Percentiles rank a stretch among this genome's conserved stretches.
Evolutionary conservation across 2,113 vertebrate genomes (phyloP).

Genomic region (Notarius lentiginosus): DNA sequence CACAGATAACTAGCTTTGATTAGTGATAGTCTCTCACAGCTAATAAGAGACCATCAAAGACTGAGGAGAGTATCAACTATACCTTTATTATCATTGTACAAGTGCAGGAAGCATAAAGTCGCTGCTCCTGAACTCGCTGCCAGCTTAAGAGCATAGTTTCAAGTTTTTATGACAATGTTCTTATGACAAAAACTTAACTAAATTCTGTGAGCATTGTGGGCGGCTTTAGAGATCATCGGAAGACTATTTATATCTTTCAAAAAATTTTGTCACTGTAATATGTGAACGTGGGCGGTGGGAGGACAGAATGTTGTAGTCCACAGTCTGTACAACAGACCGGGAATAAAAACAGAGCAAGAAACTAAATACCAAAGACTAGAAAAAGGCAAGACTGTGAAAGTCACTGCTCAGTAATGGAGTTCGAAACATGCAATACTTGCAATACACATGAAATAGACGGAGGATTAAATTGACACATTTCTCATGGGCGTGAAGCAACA

Average conservation of each 20-base stretch:
- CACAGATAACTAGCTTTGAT: neutral
- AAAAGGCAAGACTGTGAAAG: neutral
- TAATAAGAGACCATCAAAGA: neutral
- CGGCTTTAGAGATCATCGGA: neutral
- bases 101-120: neutral
- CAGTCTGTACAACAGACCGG: neutral
- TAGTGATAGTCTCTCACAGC: neutral
- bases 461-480: neutral
- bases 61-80: neutral
- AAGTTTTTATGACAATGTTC: neutral
- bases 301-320: neutral
- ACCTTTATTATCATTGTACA: neutral
- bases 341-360: neutral
- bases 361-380: neutral
- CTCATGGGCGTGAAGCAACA: neutral
- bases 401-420: neutral
- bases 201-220: neutral
- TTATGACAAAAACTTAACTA: neutral
- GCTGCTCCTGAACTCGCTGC: neutral
- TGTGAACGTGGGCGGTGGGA: neutral
- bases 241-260: neutral
- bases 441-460: neutral
- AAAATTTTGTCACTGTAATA: neutral
- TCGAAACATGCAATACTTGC: neutral
- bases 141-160: neutral